phyloP scores from a whole-genome alignment of 2,797 vertebrate genomes.

The Argentina silus region DNA sequence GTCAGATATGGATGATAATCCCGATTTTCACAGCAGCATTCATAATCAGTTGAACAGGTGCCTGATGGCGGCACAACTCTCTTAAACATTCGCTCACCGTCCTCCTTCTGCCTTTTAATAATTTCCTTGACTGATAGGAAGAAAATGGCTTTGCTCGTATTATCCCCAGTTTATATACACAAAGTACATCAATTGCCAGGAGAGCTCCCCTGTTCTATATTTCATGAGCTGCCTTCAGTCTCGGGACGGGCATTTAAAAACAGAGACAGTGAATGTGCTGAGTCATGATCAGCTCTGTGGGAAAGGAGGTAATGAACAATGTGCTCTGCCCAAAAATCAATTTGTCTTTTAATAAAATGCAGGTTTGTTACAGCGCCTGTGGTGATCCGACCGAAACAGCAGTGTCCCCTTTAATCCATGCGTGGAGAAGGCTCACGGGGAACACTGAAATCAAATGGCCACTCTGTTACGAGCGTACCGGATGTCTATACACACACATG shows the following conservation, averaged over 20 bases:
- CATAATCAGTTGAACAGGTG: conserved; percentile 36
- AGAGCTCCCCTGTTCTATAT: conserved; percentile 32
- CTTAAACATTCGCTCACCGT: conserved; percentile 38
- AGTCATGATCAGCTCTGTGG: conserved; percentile 56
- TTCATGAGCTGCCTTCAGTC: conserved; percentile 43
- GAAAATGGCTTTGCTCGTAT: conserved; percentile 30
- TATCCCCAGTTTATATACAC: conserved; percentile 40
- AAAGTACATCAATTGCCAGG: conserved; percentile 44
- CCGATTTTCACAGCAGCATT: conserved; percentile 4
- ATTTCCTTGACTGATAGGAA: conserved; percentile 33
- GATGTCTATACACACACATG: not conserved
- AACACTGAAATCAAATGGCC: conserved; percentile 24
- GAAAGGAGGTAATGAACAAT: conserved; percentile 65
- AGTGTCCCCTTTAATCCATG: conserved; percentile 58
- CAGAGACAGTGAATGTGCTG: conserved; percentile 51
- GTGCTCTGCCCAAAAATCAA: conserved; percentile 61
- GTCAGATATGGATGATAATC: conserved; percentile 15
- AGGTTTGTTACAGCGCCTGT: conserved; percentile 59
- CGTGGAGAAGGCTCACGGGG: conserved; percentile 18
- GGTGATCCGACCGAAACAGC: conserved; percentile 51
- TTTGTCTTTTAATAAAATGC: conserved; percentile 61
- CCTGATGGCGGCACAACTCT: conserved; percentile 28
- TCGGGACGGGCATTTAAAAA: conserved; percentile 32
- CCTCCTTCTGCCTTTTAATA: conserved; percentile 34
- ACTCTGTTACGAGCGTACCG: not conserved